A percentile compares a stretch with the other conserved stretches of the same genome.
Conservation (phyloP, 2,888 invertebrate genomes). For the Cataglyphis altisquamis region DNA sequence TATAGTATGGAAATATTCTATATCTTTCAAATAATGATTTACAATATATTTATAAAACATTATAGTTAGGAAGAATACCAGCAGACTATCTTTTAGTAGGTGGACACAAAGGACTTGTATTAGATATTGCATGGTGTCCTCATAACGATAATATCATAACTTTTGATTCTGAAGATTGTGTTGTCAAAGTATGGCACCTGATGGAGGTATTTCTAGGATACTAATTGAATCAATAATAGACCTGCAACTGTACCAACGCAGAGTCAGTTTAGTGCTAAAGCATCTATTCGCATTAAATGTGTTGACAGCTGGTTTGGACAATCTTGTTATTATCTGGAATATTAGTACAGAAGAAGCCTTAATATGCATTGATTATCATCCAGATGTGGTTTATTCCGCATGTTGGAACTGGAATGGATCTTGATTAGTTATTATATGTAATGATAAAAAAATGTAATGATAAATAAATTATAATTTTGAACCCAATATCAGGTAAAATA, state of each 20-base stretch:
- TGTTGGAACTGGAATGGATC: slow-evolving; percentile 99
- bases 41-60: slow-evolving; percentile 10
- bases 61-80: slow-evolving; percentile 96
- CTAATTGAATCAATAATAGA: slow-evolving; percentile 97
- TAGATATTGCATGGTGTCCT: slow-evolving; percentile 99
- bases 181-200: slow-evolving; percentile 99
- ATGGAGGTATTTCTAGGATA: slow-evolving; percentile 95
- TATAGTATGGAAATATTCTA: neutral
- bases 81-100: slow-evolving; percentile 98
- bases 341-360: slow-evolving; percentile 96
- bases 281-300: slow-evolving; percentile 98
- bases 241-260: slow-evolving; percentile 95
- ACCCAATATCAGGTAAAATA: slow-evolving; percentile 95
- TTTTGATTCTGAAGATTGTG: slow-evolving; percentile 98
- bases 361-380: slow-evolving; percentile 95
- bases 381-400: slow-evolving; percentile 97
- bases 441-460: slow-evolving; percentile 92
- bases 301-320: slow-evolving; percentile 97
- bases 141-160: slow-evolving; percentile 99
- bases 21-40: neutral
- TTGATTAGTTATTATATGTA: slow-evolving; percentile 97
- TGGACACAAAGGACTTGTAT: slow-evolving; percentile 98
- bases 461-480: slow-evolving; percentile 92
- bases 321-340: slow-evolving; percentile 97
- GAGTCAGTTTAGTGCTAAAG: slow-evolving; percentile 98